These are phyloP conservation scores for Ditula angustiorana DNA, from an alignment of 2,888 invertebrate genomes.

Conservation along the genomic window DNA sequence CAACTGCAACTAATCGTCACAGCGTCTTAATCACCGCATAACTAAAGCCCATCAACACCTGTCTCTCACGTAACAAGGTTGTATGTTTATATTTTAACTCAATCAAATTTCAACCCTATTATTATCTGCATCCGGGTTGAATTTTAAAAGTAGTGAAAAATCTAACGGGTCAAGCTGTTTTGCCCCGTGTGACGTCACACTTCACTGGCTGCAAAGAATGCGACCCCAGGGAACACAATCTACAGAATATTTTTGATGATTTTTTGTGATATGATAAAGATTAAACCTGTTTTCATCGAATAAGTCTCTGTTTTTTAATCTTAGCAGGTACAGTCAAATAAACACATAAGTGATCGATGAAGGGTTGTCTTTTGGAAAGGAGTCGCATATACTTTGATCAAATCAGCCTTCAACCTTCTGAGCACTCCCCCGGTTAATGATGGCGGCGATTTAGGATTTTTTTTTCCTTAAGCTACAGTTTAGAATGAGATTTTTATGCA, in stretches of 20 bases:
- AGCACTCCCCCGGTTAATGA: too few species aligned
- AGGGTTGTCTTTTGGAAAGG: too few species aligned
- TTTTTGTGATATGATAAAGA: background rate
- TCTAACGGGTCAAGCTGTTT: slow-evolving; percentile 44
- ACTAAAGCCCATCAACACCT: slow-evolving; percentile 35
- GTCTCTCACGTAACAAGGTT: background rate
- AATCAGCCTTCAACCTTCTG: too few species aligned
- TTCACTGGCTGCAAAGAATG: slow-evolving; percentile 48
- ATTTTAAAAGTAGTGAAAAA: too few species aligned
- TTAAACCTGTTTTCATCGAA: background rate
- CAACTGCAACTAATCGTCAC: slow-evolving; percentile 31
- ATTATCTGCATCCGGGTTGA: background rate
- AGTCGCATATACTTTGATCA: too few species aligned
- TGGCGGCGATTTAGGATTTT: too few species aligned
- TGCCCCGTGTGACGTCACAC: slow-evolving; percentile 49
- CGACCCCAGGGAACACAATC: slow-evolving; percentile 38
- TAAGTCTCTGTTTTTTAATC: background rate
- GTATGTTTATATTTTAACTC: background rate
- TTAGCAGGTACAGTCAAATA: too few species aligned
- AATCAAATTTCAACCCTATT: background rate
- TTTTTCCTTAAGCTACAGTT: too few species aligned
- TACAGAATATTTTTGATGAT: slow-evolving; percentile 4
- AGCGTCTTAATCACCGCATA: slow-evolving; percentile 37
- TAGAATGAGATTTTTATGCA: too few species aligned
- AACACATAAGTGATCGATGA: too few species aligned